Percentiles rank a stretch among this genome's conserved stretches.
Conservation (phyloP, 2,888 invertebrate genomes). For the Plagodis pulveraria region DNA sequence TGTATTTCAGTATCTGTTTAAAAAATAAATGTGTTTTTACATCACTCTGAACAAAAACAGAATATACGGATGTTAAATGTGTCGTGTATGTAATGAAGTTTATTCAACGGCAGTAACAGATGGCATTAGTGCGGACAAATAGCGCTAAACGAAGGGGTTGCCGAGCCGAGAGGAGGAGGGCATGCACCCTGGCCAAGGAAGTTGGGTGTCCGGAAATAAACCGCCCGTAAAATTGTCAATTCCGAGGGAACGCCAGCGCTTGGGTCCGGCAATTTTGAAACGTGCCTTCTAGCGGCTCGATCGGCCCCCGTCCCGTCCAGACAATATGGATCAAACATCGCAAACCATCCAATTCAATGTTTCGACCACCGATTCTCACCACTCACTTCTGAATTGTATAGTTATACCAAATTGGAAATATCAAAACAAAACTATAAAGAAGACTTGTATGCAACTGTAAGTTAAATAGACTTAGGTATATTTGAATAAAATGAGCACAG, state of each 20-base stretch:
- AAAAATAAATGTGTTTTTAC: slow-evolving; percentile 21
- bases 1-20: slow-evolving; percentile 28
- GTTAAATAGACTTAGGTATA: slow-evolving; percentile 26
- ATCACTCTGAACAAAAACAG: slow-evolving; percentile 11
- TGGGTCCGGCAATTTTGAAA: slow-evolving; percentile 73
- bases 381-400: slow-evolving; percentile 18
- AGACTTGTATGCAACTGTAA: slow-evolving; percentile 19
- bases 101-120: slow-evolving; percentile 44
- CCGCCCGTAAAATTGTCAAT: slow-evolving; percentile 90
- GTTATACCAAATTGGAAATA: slow-evolving; percentile 17
- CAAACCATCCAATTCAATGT: slow-evolving; percentile 43
- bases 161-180: slow-evolving; percentile 53
- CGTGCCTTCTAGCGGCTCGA: slow-evolving; percentile 47
- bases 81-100: slow-evolving; percentile 29
- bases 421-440: slow-evolving; percentile 33
- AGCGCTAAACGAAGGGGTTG: slow-evolving; percentile 63
- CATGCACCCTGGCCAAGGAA: slow-evolving; percentile 72
- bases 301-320: slow-evolving; percentile 42
- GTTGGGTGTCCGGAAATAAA: slow-evolving; percentile 86
- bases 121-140: slow-evolving; percentile 50
- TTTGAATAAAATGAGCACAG: slow-evolving; percentile 34
- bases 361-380: slow-evolving; percentile 37
- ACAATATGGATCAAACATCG: too few relatives aligned
- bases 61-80: slow-evolving; percentile 24
- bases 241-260: slow-evolving; percentile 77